Percentiles rank a stretch among this genome's conserved stretches.
Evolutionary conservation across 2,113 vertebrate genomes (phyloP).

Genomic region (Zingel zingel): DNA sequence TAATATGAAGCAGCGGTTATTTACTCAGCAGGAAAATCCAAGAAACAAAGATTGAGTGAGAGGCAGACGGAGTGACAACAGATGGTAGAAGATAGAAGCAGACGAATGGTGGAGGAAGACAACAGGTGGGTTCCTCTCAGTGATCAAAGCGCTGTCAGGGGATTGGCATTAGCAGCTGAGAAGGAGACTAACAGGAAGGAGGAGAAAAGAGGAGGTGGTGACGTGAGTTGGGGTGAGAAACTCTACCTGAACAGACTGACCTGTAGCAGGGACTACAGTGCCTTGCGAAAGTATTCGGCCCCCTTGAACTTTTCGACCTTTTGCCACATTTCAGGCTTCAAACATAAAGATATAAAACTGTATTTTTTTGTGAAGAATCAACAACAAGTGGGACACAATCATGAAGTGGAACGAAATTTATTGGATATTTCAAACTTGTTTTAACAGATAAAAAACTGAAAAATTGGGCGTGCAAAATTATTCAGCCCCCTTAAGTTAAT

Average conservation of each 20-base stretch:
- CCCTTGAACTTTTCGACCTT: too few relatives aligned
- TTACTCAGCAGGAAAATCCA: not conserved
- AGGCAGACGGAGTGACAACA: constrained; percentile 32
- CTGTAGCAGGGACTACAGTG: not conserved
- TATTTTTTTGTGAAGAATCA: too few relatives aligned
- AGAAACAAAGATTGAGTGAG: not conserved
- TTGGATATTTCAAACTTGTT: too few relatives aligned
- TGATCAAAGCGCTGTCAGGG: constrained; percentile 42
- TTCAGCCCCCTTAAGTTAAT: too few relatives aligned
- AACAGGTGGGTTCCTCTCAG: constrained; percentile 54
- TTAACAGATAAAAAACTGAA: too few relatives aligned
- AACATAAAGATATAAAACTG: too few relatives aligned
- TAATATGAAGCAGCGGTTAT: not conserved
- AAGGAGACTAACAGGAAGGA: constrained; percentile 18
- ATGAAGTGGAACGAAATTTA: too few relatives aligned
- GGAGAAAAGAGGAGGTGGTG: constrained; percentile 4
- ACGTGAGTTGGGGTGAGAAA: constrained; percentile 6
- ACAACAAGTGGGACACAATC: too few relatives aligned
- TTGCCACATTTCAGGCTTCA: too few relatives aligned
- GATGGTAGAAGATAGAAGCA: constrained; percentile 39
- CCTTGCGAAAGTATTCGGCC: too few relatives aligned
- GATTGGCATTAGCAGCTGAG: constrained; percentile 64
- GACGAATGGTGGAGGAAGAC: constrained; percentile 9
- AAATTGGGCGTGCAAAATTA: too few relatives aligned
- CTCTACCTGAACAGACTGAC: constrained; percentile 29